phyloP scores from a whole-genome alignment of 2,888 invertebrate genomes.

The Nowickia ferox region DNA sequence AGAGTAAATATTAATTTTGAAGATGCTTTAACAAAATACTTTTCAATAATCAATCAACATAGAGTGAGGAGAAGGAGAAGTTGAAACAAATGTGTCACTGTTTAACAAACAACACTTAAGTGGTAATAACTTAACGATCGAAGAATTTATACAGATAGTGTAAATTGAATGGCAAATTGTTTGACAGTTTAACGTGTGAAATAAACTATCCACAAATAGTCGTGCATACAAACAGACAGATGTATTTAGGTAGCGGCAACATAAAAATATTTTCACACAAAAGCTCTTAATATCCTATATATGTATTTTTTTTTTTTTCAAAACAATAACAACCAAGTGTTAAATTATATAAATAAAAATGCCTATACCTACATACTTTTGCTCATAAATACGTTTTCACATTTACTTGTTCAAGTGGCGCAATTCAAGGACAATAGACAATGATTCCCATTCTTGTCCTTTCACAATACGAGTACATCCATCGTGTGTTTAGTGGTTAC shows the following conservation, averaged over 20 bases:
- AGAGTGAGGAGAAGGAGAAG: background rate
- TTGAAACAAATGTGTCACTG: constrained; percentile 13
- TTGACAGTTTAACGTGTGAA: constrained; percentile 33
- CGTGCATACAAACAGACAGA: too few relatives aligned
- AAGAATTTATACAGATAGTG: background rate
- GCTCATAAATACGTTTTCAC: background rate
- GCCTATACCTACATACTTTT: too few relatives aligned
- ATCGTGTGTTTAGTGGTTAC: background rate
- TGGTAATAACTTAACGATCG: constrained; percentile 14
- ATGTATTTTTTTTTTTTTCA: background rate
- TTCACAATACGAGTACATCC: too few relatives aligned
- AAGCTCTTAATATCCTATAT: background rate
- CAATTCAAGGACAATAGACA: constrained; percentile 31
- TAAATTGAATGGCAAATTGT: constrained; percentile 1
- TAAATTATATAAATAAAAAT: constrained; percentile 8
- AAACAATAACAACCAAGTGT: constrained; percentile 23
- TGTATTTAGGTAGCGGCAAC: too few relatives aligned
- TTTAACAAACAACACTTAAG: constrained; percentile 32
- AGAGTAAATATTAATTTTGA: constrained; percentile 3
- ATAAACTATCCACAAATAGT: constrained; percentile 11
- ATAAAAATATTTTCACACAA: constrained; percentile 18
- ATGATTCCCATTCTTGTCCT: background rate
- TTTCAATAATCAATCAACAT: background rate
- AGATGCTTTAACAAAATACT: background rate
- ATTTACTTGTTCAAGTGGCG: constrained; percentile 32